These are phyloP conservation scores for Trichomalopsis sarcophagae DNA, from an alignment of 1,140 invertebrate species.

Conservation along the genomic window DNA sequence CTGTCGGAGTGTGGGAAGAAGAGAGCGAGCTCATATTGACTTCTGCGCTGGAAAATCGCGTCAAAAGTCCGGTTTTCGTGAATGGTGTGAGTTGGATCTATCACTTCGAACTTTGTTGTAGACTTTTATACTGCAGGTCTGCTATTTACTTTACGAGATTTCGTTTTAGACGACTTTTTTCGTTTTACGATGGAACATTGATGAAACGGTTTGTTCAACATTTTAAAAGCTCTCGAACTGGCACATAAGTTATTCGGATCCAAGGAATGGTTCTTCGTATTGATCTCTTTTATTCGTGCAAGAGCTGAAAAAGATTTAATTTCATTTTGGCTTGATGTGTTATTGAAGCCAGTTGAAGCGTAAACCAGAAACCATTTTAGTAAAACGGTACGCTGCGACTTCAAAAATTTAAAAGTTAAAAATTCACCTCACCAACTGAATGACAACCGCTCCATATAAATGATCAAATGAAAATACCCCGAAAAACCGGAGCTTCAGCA, in stretches of 20 bases:
- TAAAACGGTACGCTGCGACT: no score
- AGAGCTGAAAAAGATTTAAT: no score
- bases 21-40: conserved; percentile 56
- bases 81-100: background rate
- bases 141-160: background rate
- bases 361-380: no score
- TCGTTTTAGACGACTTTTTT: background rate
- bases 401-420: no score
- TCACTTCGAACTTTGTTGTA: background rate
- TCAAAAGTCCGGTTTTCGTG: conserved; percentile 56
- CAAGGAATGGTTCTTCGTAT: no score
- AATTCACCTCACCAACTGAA: no score
- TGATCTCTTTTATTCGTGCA: no score
- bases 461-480: background rate
- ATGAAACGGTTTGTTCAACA: background rate
- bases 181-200: background rate
- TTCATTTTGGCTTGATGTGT: no score
- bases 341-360: no score
- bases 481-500: background rate
- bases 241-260: background rate
- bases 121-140: background rate
- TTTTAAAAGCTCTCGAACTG: background rate
- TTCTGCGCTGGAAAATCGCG: conserved; percentile 62
- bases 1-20: background rate
- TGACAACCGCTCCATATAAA: no score